phyloP scores from a whole-genome alignment of 37 sponge, comb jelly and placozoan genomes.

The Geodia barretti region DNA sequence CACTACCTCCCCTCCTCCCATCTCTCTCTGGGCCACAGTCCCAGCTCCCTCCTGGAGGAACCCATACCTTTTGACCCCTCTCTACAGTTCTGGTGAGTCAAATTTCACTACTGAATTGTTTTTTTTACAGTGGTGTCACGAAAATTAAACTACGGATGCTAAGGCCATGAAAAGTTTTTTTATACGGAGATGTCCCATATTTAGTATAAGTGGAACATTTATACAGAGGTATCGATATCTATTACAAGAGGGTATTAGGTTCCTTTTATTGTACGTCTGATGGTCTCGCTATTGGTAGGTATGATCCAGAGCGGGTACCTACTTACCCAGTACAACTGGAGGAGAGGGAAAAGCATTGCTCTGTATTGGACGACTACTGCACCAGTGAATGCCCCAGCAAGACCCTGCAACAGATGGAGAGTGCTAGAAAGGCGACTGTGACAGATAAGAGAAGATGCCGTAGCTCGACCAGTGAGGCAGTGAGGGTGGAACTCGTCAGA shows the following conservation, averaged over 20 bases:
- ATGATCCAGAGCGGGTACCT: conserved; percentile 39
- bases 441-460: background rate
- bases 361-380: background rate
- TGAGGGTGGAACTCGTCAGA: background rate
- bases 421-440: background rate
- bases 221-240: no score
- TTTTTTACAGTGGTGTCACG: background rate
- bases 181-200: no score
- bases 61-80: conserved; percentile 37
- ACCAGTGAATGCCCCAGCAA: background rate
- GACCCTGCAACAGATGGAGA: background rate
- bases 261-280: background rate
- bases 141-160: background rate
- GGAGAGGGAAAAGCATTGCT: background rate
- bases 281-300: conserved; percentile 38
- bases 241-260: background rate
- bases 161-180: background rate
- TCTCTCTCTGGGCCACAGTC: background rate
- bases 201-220: no score
- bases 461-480: background rate
- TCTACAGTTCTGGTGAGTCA: conserved; percentile 55
- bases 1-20: conserved; percentile 27
- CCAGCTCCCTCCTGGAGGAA: background rate
- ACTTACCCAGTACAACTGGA: conserved; percentile 15
- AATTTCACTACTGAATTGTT: background rate